phyloP scores from a whole-genome alignment of 1,140 invertebrate genomes.

The Bombyx mori region ASM3026992v2 NC_085108.1:3061001-3061500 shows the following conservation, averaged over 20 bases:
- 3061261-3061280: conserved; percentile 55
- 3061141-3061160: too few relatives aligned
- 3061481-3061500: too few relatives aligned
- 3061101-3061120: background rate
- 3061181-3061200: too few relatives aligned
- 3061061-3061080: too few relatives aligned
- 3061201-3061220: background rate
- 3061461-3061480: too few relatives aligned
- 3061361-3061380: conserved; percentile 51
- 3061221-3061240: conserved; percentile 12
- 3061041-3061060: too few relatives aligned
- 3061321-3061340: conserved; percentile 70
- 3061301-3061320: conserved; percentile 75
- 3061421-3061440: conserved; percentile 32
- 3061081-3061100: background rate
- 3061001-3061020: too few relatives aligned
- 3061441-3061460: background rate
- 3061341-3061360: conserved; percentile 69
- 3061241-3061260: conserved; percentile 16
- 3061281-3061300: conserved; percentile 70
- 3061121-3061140: background rate
- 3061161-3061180: too few relatives aligned
- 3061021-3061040: too few relatives aligned
- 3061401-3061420: conserved; percentile 60
- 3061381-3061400: conserved; percentile 28